These are phyloP conservation scores for Nephrocerus scutellatus DNA, from an alignment of 2,888 invertebrate species.

Conservation along the genomic window DNA sequence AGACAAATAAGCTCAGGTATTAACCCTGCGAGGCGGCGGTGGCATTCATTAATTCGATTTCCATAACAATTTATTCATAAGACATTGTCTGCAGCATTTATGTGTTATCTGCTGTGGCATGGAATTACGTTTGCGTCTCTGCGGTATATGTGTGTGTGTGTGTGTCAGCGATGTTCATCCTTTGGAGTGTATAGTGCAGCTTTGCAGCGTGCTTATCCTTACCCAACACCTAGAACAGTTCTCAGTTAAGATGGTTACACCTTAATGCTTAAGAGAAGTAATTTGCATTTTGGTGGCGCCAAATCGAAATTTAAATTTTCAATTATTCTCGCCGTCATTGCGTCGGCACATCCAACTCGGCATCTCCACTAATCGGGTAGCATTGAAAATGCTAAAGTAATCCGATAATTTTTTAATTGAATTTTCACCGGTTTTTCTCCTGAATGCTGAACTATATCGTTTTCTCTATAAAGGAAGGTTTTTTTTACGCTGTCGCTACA, in stretches of 20 bases:
- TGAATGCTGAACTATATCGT: too few species aligned
- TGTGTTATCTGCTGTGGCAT: conserved; percentile 44
- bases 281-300: conserved; percentile 23
- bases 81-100: conserved; percentile 49
- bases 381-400: conserved; percentile 23
- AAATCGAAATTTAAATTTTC: conserved; percentile 24
- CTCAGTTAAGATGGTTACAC: too few species aligned
- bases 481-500: too few species aligned
- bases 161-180: too few species aligned
- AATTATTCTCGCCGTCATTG: conserved; percentile 19
- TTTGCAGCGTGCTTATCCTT: conserved; percentile 20
- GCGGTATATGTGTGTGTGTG: too few species aligned
- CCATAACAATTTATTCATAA: conserved; percentile 50
- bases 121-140: conserved; percentile 12
- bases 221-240: conserved; percentile 18
- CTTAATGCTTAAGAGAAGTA: too few species aligned
- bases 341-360: conserved; percentile 17
- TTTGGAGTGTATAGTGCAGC: too few species aligned
- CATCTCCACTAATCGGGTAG: conserved; percentile 11
- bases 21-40: conserved; percentile 31
- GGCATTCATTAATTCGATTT: conserved; percentile 50
- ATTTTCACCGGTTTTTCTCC: too few species aligned
- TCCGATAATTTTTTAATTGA: conserved; percentile 25
- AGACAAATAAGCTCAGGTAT: conserved; percentile 50
- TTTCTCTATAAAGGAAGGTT: too few species aligned